Conservation (phyloP, 2,113 vertebrate genomes). For the Phalacrocorax brasilianus region DNA sequence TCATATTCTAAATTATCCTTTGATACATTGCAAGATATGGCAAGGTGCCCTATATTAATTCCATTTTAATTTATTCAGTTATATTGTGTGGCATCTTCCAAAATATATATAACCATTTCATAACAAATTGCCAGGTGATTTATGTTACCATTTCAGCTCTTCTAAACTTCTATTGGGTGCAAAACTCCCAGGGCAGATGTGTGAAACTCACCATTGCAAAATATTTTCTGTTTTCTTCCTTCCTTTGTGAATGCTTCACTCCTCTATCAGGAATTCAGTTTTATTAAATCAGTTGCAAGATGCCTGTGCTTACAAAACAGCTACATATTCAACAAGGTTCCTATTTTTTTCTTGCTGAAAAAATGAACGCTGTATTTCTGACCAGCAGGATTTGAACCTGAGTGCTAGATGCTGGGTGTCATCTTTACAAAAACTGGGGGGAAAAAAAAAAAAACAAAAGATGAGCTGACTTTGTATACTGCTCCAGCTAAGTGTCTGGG, state of each 20-base stretch:
- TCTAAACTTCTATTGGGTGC: not conserved
- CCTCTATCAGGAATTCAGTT: not conserved
- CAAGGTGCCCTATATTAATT: slow-evolving; percentile 4
- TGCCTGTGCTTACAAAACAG: not conserved
- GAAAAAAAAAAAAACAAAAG: too few species aligned
- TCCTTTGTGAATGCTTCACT: not conserved
- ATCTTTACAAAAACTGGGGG: not conserved
- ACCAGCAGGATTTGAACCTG: not conserved
- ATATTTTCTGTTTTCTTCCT: not conserved
- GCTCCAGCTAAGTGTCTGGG: not conserved
- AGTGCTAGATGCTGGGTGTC: not conserved
- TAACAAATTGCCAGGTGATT: slow-evolving; percentile 24
- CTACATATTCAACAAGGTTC: not conserved
- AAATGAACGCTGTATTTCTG: not conserved
- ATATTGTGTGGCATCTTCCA: not conserved
- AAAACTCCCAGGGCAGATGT: not conserved
- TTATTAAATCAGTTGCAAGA: not conserved
- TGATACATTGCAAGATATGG: not conserved
- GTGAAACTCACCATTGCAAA: not conserved
- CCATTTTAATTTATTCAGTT: slow-evolving; percentile 26
- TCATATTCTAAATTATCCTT: not conserved
- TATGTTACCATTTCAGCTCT: not conserved
- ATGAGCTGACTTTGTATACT: not conserved
- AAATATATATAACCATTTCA: not conserved
- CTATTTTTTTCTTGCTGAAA: not conserved